A percentile compares a stretch with the other conserved stretches of the same genome.
These are phyloP conservation scores for Plestiodon gilberti DNA, from an alignment of 2,113 vertebrate genomes.

Conservation along the genomic window DNA sequence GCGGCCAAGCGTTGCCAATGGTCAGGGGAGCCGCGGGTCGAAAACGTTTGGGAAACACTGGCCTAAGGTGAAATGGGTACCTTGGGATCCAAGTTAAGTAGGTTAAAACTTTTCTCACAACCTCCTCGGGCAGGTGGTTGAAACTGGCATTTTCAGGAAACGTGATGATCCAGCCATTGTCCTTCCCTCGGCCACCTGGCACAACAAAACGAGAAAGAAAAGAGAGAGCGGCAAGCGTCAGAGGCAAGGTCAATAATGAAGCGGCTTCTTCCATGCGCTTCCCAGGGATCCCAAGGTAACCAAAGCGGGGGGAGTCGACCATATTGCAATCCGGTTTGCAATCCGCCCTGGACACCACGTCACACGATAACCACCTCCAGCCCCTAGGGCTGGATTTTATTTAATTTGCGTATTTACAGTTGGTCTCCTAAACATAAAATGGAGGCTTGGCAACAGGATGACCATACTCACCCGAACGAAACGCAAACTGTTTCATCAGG, in stretches of 20 bases:
- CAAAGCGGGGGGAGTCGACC: too few relatives aligned
- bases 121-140: slow-evolving; percentile 87
- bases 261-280: too few relatives aligned
- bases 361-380: neutral
- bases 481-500: slow-evolving; percentile 92
- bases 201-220: neutral
- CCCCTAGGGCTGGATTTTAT: too few relatives aligned
- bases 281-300: too few relatives aligned
- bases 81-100: slow-evolving; percentile 91
- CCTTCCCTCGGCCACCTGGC: slow-evolving; percentile 90
- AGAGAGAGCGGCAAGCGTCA: too few relatives aligned
- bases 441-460: neutral
- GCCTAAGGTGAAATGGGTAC: slow-evolving; percentile 69
- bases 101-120: slow-evolving; percentile 85
- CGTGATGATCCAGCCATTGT: slow-evolving; percentile 93
- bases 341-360: too few relatives aligned
- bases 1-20: too few relatives aligned
- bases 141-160: slow-evolving; percentile 92
- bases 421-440: neutral
- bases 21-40: too few relatives aligned
- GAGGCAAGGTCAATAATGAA: too few relatives aligned
- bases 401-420: too few relatives aligned
- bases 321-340: too few relatives aligned
- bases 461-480: slow-evolving; percentile 87
- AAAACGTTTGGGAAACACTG: neutral